A percentile compares a stretch with the other conserved stretches of the same genome.
Evolutionary conservation across 2,888 invertebrate species (phyloP).

Genomic region (Apotomis turbidana): DNA sequence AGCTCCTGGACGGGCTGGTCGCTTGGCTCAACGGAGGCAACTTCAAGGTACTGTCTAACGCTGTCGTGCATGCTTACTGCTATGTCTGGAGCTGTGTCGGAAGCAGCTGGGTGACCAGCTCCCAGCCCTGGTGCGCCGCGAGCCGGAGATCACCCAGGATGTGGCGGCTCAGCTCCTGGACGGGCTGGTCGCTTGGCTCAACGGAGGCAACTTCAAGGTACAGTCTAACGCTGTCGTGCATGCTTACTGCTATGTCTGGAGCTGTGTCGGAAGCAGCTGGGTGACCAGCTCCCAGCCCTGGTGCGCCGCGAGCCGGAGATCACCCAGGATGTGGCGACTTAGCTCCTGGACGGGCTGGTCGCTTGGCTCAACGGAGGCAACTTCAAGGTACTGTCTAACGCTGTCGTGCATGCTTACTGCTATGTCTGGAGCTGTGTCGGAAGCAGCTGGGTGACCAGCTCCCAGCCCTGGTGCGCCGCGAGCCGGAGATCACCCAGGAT

Average conservation of each 20-base stretch:
- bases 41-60: too few relatives aligned
- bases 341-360: slow-evolving; percentile 92
- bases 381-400: slow-evolving; percentile 86
- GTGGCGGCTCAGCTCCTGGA: slow-evolving; percentile 94
- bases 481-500: slow-evolving; percentile 90
- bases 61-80: slow-evolving; percentile 67
- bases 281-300: slow-evolving; percentile 90
- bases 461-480: slow-evolving; percentile 89
- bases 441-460: slow-evolving; percentile 92
- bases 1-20: too few relatives aligned
- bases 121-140: slow-evolving; percentile 89
- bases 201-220: slow-evolving; percentile 96
- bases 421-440: slow-evolving; percentile 93
- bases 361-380: slow-evolving; percentile 97
- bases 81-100: slow-evolving; percentile 93
- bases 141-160: slow-evolving; percentile 90
- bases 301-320: slow-evolving; percentile 90
- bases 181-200: slow-evolving; percentile 93
- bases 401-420: slow-evolving; percentile 67
- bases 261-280: slow-evolving; percentile 92
- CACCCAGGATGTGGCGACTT: slow-evolving; percentile 92
- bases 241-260: slow-evolving; percentile 88
- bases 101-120: slow-evolving; percentile 92
- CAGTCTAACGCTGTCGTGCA: too few relatives aligned
- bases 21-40: too few relatives aligned